A percentile compares a stretch with the other conserved stretches of the same genome.
Evolutionary conservation across 2,113 vertebrate genomes (phyloP).

Genomic region (Siniperca knerii): DNA sequence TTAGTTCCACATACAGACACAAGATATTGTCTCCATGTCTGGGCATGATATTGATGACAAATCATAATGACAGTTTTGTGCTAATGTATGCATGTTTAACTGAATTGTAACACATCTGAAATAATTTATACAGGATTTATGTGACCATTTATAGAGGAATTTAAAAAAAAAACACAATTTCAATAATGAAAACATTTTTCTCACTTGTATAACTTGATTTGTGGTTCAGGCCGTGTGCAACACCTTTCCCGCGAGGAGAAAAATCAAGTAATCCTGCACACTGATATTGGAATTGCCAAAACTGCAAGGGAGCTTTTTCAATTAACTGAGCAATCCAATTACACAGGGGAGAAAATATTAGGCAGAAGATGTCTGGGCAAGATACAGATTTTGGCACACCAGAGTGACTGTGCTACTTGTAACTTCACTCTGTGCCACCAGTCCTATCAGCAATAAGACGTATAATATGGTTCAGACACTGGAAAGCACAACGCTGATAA

Average conservation of each 20-base stretch:
- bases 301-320: constrained; percentile 10
- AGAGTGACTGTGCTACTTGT: constrained; percentile 34
- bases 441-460: constrained; percentile 39
- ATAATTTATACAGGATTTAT: constrained; percentile 1
- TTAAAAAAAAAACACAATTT: background rate
- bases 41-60: constrained; percentile 13
- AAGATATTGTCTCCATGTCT: constrained; percentile 8
- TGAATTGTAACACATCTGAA: background rate
- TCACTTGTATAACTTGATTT: background rate
- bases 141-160: background rate
- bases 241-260: background rate
- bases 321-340: constrained; percentile 32
- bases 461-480: constrained; percentile 58
- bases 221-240: background rate
- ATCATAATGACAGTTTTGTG: background rate
- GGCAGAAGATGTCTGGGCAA: constrained; percentile 46
- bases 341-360: constrained; percentile 16
- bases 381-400: constrained; percentile 42
- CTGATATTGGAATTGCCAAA: constrained; percentile 1
- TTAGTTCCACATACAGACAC: constrained; percentile 3
- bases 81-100: constrained; percentile 9
- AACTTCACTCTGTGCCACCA: constrained; percentile 24
- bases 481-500: constrained; percentile 64
- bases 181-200: background rate
- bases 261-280: constrained; percentile 1